Percentiles rank a stretch among this genome's conserved stretches.
Evolutionary conservation across 2,113 vertebrate species (phyloP).

Genomic region (Albula goreensis): DNA sequence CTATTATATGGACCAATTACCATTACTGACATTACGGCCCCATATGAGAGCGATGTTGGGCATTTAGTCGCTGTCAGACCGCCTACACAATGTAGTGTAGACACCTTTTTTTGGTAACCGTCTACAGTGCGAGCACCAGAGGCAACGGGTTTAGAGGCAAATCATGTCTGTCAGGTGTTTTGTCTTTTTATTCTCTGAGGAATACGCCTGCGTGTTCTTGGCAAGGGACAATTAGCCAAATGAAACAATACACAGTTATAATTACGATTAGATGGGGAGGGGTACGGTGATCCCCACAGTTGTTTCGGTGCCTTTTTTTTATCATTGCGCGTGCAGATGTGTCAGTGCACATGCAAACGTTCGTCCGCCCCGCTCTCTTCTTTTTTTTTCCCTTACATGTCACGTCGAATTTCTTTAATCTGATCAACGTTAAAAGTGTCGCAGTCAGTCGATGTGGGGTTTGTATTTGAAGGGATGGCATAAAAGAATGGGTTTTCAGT

Average conservation of each 20-base stretch:
- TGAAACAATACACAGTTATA: constrained; percentile 9
- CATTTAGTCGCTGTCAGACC: constrained; percentile 35
- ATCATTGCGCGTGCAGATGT: too few species aligned
- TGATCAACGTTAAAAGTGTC: not conserved
- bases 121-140: not conserved
- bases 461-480: not conserved
- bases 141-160: not conserved
- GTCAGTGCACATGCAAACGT: not conserved
- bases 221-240: not conserved
- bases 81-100: not conserved
- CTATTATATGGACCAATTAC: not conserved
- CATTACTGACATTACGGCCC: constrained; percentile 3
- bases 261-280: not conserved
- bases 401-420: not conserved
- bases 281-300: not conserved
- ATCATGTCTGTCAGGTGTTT: constrained; percentile 8
- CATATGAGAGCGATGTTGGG: not conserved
- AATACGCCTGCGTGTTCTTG: not conserved
- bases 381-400: not conserved
- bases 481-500: not conserved
- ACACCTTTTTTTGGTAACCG: not conserved
- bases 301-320: not conserved
- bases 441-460: not conserved
- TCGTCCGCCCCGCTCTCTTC: not conserved
- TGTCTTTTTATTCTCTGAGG: not conserved